phyloP scores from a whole-genome alignment of 1,140 invertebrate genomes.

The Diuraphis noxia region DNA sequence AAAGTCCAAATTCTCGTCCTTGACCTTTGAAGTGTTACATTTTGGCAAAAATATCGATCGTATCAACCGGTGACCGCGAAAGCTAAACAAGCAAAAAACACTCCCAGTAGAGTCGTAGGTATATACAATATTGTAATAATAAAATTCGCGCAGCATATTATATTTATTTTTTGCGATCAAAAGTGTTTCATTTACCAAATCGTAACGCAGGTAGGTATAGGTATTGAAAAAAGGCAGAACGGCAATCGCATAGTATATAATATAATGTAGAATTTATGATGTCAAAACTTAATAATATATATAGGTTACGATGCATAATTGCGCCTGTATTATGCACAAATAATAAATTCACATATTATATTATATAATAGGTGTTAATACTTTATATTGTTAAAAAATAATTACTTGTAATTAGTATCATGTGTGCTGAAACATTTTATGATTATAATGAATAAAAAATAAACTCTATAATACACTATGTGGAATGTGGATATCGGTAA shows the following conservation, averaged over 20 bases:
- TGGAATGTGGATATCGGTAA: no score
- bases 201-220: no score
- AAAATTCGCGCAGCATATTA: background rate
- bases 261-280: background rate
- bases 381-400: no score
- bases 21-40: background rate
- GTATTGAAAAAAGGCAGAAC: background rate
- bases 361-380: no score
- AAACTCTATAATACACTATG: no score
- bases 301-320: background rate
- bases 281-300: no score
- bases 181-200: background rate
- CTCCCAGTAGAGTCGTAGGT: background rate
- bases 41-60: conserved; percentile 35
- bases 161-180: background rate
- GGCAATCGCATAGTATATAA: background rate
- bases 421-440: no score
- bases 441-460: no score
- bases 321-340: no score
- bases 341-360: no score
- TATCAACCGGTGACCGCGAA: conserved; percentile 23
- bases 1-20: conserved; percentile 12
- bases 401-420: no score
- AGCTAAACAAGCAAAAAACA: background rate
- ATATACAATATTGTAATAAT: background rate